Percentiles rank a stretch among this genome's conserved stretches.
These are phyloP conservation scores for Psittacara wagleri DNA, from an alignment of 2,113 vertebrate species.

Conservation along the genomic window DNA sequence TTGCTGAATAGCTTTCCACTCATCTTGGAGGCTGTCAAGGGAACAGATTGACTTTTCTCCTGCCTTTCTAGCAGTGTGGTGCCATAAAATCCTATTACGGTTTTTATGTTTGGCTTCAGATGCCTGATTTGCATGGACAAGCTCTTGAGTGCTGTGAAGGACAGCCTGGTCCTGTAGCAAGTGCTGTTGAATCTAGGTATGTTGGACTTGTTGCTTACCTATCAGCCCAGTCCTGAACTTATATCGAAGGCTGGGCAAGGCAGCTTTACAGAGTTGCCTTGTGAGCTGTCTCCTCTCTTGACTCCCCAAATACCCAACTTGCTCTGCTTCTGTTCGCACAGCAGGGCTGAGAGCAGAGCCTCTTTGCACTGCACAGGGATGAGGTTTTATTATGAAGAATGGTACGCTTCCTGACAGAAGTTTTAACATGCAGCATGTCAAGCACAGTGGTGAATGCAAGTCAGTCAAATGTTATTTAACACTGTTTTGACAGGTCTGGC, in stretches of 20 bases:
- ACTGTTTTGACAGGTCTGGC: conserved; percentile 2
- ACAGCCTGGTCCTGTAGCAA: neutral
- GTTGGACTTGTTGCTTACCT: neutral
- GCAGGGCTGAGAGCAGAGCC: neutral
- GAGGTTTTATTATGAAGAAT: neutral
- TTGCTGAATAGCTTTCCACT: neutral
- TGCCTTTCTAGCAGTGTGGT: accelerated
- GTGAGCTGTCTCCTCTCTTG: neutral
- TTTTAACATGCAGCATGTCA: neutral
- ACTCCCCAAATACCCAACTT: neutral
- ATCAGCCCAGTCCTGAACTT: neutral
- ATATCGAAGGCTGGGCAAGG: accelerated
- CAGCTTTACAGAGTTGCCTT: neutral
- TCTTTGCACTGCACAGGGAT: accelerated
- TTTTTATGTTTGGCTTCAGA: neutral
- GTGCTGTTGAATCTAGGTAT: neutral
- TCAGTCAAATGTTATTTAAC: neutral
- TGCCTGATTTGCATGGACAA: neutral
- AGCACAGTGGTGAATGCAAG: neutral
- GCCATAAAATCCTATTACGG: accelerated
- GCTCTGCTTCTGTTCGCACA: accelerated
- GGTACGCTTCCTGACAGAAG: neutral
- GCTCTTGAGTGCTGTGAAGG: neutral
- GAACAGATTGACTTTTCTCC: neutral
- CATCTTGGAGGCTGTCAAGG: accelerated